Base-by-base conservation (phyloP, 92 coral and sea anemone genomes). In the Anthopleura xanthogrammica region DNA sequence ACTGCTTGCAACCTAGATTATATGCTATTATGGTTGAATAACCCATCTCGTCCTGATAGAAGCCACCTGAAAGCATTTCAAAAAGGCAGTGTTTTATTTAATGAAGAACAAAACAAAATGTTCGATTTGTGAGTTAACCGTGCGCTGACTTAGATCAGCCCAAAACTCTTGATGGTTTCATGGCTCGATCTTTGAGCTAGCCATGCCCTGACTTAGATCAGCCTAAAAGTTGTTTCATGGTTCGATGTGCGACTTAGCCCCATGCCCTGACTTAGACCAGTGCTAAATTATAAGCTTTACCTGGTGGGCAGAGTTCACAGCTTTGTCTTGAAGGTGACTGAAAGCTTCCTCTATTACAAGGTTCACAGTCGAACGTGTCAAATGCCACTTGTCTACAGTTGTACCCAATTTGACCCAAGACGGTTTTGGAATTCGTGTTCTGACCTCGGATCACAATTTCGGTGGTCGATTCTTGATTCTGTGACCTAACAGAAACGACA, bases 1-100 rank as follows among this genome's bases (percentile, higher is more conserved):
- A 85, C 36, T 77, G 58, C 7, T 48, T 55, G 72, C 88, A 85
- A 16, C 83, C 77, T 41, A 85, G 7, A 48, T 70, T 77, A 7
- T 65, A 20, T 68, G 57, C 11, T 9, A 19, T 19, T 14, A 57
- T 0, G 16, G 19, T 19, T 57, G n/a, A 57, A 19, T 57, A 57
- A 57, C 64, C 64, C 64, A 57, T 57, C 19, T 57, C 64, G 64
- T 57, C 64, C 64, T 57, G 64, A 19, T 57, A 57, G 20, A 57
- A 57, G 6, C 64, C 64, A 57, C 64, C 64, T 57, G 6, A 14
- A 57, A 57, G 8, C 8, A 7, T 43, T 43, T 43, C 20, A 57
- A 12, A 57, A 16, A 57, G 19, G 4, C 36, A 57, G 10, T 29
- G 36, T 29, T 29, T 29, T 29, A 29, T 29, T 29, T 29, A 29